Base-by-base conservation (phyloP, 2,888 invertebrate genomes). In the Meiosimyza platycephala region DNA sequence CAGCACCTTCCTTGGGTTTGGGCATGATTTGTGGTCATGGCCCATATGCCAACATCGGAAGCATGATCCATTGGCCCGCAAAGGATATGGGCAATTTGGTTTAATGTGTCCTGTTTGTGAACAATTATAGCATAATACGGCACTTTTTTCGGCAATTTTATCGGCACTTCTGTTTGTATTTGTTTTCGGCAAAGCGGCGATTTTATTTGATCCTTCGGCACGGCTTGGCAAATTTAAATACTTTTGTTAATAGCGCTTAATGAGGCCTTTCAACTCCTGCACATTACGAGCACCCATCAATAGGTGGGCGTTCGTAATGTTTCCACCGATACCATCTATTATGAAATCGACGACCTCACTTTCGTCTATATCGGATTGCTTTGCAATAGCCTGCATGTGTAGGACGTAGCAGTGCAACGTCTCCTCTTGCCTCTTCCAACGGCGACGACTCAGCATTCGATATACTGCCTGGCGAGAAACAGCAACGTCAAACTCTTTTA, bases 21-120 rank as follows among this genome's bases (percentile, higher is more conserved):
- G 63, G 5, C 63, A 64, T 3, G 22, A 22, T 22, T 22, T 1
- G 22, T 22, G 22, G 22, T 22, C 22, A 22, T 22, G 22, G 22
- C 69, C 68, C 57, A 68, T 72, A 16, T 68, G 55, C 74, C 69
- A 72, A 28, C 64, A 74, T n/a, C 74, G 72, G 48, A 71, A 70
- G 15, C 72, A 75, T 4, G 70, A 67, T 1, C 52, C 70, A 18
- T 66, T 51, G 6, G 1, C 52, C 9, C 72, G 52, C 13, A 70
- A 11, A 2, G 64, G 62, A 48, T 62, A 62, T 47, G 66, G 71
- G 16, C 71, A 73, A n/a, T 70, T 50, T 13, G 65, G 64, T 11
- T 74, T 72, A 7, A 72, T 72, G 22, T 74, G 68, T 13, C 64
- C 59, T 12, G 5, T 6, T 16, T 63, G 55, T 13, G 63, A 74